Percentiles rank a stretch among this genome's conserved stretches.
Evolutionary conservation across 2,888 invertebrate species (phyloP).

Genomic region (Lasius platythorax): DNA sequence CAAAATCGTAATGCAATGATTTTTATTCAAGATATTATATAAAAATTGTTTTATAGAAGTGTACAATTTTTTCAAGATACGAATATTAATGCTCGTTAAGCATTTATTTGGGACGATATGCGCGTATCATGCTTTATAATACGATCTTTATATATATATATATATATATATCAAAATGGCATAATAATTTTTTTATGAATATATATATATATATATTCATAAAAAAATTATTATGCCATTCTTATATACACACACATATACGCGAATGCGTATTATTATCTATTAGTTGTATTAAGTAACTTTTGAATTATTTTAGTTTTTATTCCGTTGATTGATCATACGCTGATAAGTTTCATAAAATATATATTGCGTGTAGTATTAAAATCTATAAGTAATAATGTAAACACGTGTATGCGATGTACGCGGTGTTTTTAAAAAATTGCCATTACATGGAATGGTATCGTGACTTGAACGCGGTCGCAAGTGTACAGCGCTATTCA

Average conservation of each 20-base stretch:
- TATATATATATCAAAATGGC: too few species aligned
- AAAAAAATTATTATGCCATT: background rate
- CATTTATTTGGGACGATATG: slow-evolving; percentile 1
- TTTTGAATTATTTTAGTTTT: slow-evolving; percentile 19
- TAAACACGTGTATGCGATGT: background rate
- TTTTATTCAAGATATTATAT: background rate
- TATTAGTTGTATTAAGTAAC: slow-evolving; percentile 13
- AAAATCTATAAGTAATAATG: slow-evolving; percentile 37
- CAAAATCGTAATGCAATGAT: background rate
- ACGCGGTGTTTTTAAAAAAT: slow-evolving; percentile 40
- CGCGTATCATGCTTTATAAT: background rate
- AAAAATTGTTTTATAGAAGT: slow-evolving; percentile 1
- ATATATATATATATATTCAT: background rate
- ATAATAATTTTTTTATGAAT: too few species aligned
- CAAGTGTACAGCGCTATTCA: slow-evolving; percentile 36
- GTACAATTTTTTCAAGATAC: background rate
- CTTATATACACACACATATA: background rate
- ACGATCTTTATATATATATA: background rate
- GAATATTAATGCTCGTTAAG: background rate
- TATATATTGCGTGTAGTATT: slow-evolving; percentile 44
- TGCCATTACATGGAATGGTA: slow-evolving; percentile 41
- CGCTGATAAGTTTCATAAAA: slow-evolving; percentile 24
- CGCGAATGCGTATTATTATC: background rate
- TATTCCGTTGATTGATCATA: slow-evolving; percentile 25
- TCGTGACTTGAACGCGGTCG: slow-evolving; percentile 42